Conservation (phyloP, 2,797 vertebrate genomes). For the Eulemur mongoz region DNA sequence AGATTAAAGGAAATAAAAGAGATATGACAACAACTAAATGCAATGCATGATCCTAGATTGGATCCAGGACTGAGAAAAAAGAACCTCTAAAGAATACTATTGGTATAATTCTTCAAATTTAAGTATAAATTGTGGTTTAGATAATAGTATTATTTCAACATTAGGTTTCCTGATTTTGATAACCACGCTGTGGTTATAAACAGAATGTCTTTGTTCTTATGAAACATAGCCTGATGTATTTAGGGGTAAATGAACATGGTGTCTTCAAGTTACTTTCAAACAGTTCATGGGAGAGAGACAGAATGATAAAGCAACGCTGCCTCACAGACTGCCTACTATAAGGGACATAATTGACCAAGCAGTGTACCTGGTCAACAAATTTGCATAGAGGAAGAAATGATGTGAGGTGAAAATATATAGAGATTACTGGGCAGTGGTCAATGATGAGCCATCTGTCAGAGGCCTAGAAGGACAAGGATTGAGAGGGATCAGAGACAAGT, state of each 20-base stretch:
- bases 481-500: not conserved
- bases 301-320: not conserved
- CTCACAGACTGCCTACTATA: not conserved
- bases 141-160: not conserved
- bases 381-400: not conserved
- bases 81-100: not conserved
- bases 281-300: not conserved
- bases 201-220: not conserved
- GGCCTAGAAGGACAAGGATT: not conserved
- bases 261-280: not conserved
- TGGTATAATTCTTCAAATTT: not conserved
- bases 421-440: not conserved
- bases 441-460: not conserved
- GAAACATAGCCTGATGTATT: not conserved
- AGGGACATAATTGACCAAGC: not conserved
- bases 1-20: not conserved
- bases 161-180: not conserved
- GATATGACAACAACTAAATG: not conserved
- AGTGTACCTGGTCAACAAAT: not conserved
- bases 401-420: not conserved
- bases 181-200: not conserved
- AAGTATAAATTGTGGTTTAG: slow-evolving; percentile 26
- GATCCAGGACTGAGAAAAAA: not conserved
- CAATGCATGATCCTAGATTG: not conserved
- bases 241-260: not conserved